Evolutionary conservation across 2,888 invertebrate genomes (phyloP).

Genomic region (Oscheius sp.): DNA sequence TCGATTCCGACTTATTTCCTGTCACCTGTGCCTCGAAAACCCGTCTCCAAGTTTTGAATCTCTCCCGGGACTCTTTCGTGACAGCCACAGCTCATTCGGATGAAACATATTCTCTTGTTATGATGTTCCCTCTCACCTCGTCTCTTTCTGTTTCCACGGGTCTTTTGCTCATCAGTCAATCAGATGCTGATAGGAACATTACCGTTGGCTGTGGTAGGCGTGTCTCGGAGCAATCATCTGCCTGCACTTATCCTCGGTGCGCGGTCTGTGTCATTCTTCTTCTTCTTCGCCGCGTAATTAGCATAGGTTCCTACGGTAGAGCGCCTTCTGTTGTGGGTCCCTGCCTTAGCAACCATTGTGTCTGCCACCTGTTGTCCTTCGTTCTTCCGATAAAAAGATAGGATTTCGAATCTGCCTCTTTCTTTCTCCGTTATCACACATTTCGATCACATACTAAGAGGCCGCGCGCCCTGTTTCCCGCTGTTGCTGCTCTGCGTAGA

Average conservation of each 20-base stretch:
- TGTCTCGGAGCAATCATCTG: constrained; percentile 28
- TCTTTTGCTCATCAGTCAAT: not conserved
- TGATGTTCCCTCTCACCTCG: not conserved
- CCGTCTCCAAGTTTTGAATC: not conserved
- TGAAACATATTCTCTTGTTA: too few species aligned
- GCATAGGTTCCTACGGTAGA: constrained; percentile 33
- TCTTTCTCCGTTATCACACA: constrained; percentile 22
- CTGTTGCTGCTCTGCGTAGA: constrained; percentile 38
- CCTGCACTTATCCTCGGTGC: constrained; percentile 7
- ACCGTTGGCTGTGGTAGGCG: constrained; percentile 9
- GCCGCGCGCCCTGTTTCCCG: constrained; percentile 30
- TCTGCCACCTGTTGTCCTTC: constrained; percentile 22
- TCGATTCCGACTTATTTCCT: constrained; percentile 17
- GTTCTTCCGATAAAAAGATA: not conserved
- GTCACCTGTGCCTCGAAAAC: constrained; percentile 5
- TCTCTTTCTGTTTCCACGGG: not conserved
- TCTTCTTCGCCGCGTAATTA: constrained; percentile 35
- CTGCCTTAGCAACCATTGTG: constrained; percentile 25
- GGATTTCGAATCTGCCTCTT: not conserved
- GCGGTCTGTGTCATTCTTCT: constrained; percentile 30
- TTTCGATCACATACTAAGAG: constrained; percentile 34
- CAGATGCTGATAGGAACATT: not conserved
- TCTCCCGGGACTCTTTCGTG: not conserved
- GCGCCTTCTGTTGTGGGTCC: not conserved
- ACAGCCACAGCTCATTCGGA: too few species aligned